phyloP scores from a whole-genome alignment of 1,140 invertebrate species.

The Aricia agestis region DNA sequence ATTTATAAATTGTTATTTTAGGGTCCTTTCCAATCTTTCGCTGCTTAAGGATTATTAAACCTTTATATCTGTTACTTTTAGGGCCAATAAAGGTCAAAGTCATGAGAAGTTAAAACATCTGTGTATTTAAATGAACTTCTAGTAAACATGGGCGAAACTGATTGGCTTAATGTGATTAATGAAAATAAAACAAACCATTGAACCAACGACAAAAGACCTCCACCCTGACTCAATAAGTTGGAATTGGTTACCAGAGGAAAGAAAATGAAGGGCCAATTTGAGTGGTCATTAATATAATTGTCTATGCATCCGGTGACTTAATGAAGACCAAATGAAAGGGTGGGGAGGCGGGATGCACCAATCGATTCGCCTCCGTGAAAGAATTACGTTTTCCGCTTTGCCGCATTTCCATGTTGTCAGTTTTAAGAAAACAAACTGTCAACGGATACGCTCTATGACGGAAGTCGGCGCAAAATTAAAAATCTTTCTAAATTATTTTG shows the following conservation, averaged over 20 bases:
- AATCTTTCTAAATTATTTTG: neutral
- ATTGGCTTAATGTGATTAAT: slow-evolving; percentile 24
- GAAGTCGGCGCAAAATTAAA: neutral
- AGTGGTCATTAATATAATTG: slow-evolving; percentile 55
- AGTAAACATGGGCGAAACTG: neutral
- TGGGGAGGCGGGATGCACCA: slow-evolving; percentile 36
- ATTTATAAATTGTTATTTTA: neutral
- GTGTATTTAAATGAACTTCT: neutral
- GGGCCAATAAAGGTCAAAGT: neutral
- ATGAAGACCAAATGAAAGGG: slow-evolving; percentile 66
- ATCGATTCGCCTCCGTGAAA: slow-evolving; percentile 64
- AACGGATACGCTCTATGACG: neutral
- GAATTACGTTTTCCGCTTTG: slow-evolving; percentile 52
- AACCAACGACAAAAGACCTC: slow-evolving; percentile 37
- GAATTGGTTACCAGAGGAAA: slow-evolving; percentile 28
- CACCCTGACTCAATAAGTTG: slow-evolving; percentile 18
- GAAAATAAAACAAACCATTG: slow-evolving; percentile 31
- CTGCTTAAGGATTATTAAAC: neutral
- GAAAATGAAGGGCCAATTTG: slow-evolving; percentile 38
- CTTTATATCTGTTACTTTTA: neutral
- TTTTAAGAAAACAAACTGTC: slow-evolving; percentile 1
- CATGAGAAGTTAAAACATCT: neutral
- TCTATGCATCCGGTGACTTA: slow-evolving; percentile 56
- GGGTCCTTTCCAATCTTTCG: neutral
- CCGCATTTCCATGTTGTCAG: slow-evolving; percentile 8